Evolutionary conservation across 2,888 invertebrate genomes (phyloP), one percentile per base, ranked within the genome.

Genomic region (Lapara coniferarum): DNA sequence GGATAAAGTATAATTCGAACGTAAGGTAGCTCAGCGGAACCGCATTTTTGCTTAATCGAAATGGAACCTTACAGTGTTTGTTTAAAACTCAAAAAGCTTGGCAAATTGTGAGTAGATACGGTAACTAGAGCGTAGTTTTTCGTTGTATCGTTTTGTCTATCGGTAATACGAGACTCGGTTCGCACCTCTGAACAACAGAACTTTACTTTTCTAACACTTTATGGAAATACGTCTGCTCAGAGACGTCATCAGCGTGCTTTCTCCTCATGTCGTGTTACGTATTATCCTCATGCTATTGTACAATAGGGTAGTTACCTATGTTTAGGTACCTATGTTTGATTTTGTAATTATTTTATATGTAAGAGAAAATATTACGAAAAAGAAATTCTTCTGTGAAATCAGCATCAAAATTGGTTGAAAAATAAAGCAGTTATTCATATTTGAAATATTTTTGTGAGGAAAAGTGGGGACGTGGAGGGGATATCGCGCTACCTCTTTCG

Each of bases 91-190:
- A 80, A 87, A 82, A 81, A 58, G 77, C 66, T 70, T 79, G 73
- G 16, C 53, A 52, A 5, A 56, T 57, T 56, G 53, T 63, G 66
- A 72, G 75, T 73, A 78, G 80, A 80, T 86, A 55, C 71, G 73
- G 69, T 67, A 59, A 69, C 66, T 66, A 70, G 67, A 70, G 72
- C 71, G 55, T 70, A 80, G 83, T 85, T 85, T 82, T 81, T 78
- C 79, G 84, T 84, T 78, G 81, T 84, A 83, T 86, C 84, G 87
- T 88, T 90, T 89, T 89, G 89, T 90, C 88, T 90, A 90, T 91
- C 86, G 87, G 92, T 91, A 92, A 92, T 90, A 89, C 82, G 90
- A 92, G 87, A 89, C 88, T 87, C 82, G 85, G 87, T 91, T 92
- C 88, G 88, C 92, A 89, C 92, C 91, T 91, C 88, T 79, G 84